These are phyloP conservation scores for Callipepla californica DNA, from an alignment of 2,113 vertebrate genomes.

Conservation along the genomic window DNA sequence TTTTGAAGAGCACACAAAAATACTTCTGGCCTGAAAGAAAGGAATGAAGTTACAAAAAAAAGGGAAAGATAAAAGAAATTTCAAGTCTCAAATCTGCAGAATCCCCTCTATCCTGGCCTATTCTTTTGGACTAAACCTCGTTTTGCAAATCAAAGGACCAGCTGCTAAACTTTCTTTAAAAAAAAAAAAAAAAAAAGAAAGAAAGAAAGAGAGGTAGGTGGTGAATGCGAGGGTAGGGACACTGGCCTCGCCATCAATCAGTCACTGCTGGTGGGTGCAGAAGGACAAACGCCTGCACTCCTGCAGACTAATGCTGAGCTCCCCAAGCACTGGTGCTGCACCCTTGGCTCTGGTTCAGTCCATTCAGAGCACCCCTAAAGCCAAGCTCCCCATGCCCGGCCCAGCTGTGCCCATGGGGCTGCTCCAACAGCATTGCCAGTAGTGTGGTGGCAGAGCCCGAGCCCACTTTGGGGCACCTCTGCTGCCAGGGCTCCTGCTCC, in stretches of 20 bases:
- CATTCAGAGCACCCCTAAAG: background rate
- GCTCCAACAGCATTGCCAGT: background rate
- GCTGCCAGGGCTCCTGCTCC: background rate
- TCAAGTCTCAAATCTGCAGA: slow-evolving; percentile 47
- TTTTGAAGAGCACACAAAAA: slow-evolving; percentile 39
- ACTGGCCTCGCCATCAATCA: background rate
- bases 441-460: background rate
- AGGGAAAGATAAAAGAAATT: slow-evolving; percentile 59
- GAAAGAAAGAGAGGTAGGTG: background rate
- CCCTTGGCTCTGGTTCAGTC: background rate
- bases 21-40: slow-evolving; percentile 7
- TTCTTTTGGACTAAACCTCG: slow-evolving; percentile 45
- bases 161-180: slow-evolving; percentile 52
- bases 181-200: background rate
- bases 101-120: background rate
- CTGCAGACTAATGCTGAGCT: fast-evolving
- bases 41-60: slow-evolving; percentile 7
- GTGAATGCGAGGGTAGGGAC: background rate
- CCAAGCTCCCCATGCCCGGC: background rate
- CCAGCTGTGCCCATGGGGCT: background rate
- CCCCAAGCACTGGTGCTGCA: background rate
- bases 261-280: background rate
- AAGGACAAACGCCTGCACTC: background rate
- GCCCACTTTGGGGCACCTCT: background rate
- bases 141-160: slow-evolving; percentile 72